phyloP scores from a whole-genome alignment of 2,113 vertebrate genomes.

The Ailurus styani region DNA sequence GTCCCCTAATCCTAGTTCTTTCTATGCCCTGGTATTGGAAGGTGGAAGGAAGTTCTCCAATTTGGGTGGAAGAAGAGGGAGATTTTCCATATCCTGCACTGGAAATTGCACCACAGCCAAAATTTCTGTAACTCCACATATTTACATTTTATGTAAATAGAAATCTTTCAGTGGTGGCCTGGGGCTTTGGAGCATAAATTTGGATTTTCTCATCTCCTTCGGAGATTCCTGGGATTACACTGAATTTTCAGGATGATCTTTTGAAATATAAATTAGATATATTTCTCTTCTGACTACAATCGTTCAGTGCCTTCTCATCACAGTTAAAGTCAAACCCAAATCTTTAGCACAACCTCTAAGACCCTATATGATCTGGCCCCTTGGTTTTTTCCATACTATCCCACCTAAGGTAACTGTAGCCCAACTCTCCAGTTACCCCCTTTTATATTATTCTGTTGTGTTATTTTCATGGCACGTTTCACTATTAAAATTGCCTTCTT shows the following conservation, averaged over 20 bases:
- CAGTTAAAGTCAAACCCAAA: not conserved
- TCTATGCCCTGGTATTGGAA: not conserved
- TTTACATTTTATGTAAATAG: constrained; percentile 4
- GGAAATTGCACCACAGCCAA: not conserved
- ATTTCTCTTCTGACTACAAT: constrained; percentile 27
- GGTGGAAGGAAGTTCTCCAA: not conserved
- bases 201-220: not conserved
- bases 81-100: not conserved
- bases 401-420: not conserved
- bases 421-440: not conserved
- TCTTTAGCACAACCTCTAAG: not conserved
- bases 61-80: not conserved
- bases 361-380: not conserved
- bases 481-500: not conserved
- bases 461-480: not conserved
- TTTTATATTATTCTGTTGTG: not conserved
- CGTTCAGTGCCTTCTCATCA: not conserved
- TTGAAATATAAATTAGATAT: not conserved
- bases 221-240: not conserved
- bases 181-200: constrained; percentile 3
- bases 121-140: not conserved
- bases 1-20: not conserved
- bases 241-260: not conserved
- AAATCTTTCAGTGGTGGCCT: not conserved
- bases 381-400: not conserved